These are phyloP conservation scores for Chauna torquata DNA, from an alignment of 2,113 vertebrate species.

Conservation along the genomic window DNA sequence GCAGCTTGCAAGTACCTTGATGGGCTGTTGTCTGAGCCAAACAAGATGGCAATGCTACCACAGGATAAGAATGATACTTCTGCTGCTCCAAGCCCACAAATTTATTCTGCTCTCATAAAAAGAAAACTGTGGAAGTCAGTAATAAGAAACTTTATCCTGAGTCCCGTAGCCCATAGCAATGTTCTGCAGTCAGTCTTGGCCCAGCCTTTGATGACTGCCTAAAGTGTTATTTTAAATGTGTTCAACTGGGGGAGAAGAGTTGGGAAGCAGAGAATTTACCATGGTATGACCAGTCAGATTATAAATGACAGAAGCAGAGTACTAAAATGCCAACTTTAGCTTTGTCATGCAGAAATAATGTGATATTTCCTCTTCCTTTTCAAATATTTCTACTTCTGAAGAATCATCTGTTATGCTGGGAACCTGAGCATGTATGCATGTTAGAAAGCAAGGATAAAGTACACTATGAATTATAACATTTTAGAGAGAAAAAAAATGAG, in stretches of 20 bases:
- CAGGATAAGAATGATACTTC: background rate
- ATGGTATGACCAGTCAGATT: background rate
- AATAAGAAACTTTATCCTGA: background rate
- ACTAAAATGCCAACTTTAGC: background rate
- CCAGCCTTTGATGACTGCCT: background rate
- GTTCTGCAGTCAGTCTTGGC: background rate
- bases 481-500: background rate
- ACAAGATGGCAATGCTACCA: background rate
- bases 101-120: background rate
- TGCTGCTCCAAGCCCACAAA: background rate
- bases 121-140: background rate
- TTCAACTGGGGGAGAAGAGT: background rate
- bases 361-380: background rate
- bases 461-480: background rate
- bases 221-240: background rate
- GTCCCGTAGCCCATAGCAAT: background rate
- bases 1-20: background rate
- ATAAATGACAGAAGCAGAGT: background rate
- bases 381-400: background rate
- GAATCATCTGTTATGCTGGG: background rate
- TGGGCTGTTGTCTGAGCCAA: background rate
- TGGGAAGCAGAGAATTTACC: background rate
- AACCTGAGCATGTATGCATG: background rate
- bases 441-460: background rate
- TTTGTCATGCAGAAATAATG: background rate